Evolutionary conservation across 1,140 invertebrate species (phyloP), one percentile per base, ranked within the genome.

Genomic region (Metopolophium dirhodum): DNA sequence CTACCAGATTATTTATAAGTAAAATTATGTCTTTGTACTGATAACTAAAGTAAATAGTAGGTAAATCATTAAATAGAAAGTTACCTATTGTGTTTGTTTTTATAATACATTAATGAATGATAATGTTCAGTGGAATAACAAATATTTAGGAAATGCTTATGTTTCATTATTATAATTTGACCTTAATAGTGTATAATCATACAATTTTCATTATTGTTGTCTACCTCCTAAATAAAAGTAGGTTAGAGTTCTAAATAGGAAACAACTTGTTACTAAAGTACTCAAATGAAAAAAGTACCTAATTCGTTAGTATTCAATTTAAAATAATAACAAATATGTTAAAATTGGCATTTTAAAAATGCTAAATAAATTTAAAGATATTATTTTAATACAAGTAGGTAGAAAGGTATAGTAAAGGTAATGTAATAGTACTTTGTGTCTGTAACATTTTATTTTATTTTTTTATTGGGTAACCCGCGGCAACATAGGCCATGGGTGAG

Each of bases 91-190:
- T 41, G 37, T 85, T 85, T 85, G 37, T 85, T 85, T 77, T 85
- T 85, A 41, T 85, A 85, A 85, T 85, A 45, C 41, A 85, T 45
- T 85, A 45, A 77, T 77, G 61, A 77, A 77, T 77, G 61, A 77
- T 77, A 35, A 77, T 77, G 61, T 77, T 77, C 14, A 77, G 7
- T 18, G 61, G 3, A 77, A 77, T 77, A 77, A 77, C 18, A n/a
- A 11, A 77, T 77, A 14, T n/a, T 77, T 77, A 77, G 30, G 14
- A n/a, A 14, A 77, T 77, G 61, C 61, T 77, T n/a, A 68, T n/a
- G n/a, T 77, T n/a, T 77, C n/a, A 77, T 77, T 77, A 77, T 77
- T 77, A 77, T 8, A 77, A 14, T 45, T 85, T 85, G 83, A 85
- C 83, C 83, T 85, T 85, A 45, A 41, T 85, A 26, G 45, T 85